Percentiles rank a stretch among this genome's conserved stretches.
These are phyloP conservation scores for Corynorhinus townsendii DNA, from an alignment of 2,113 vertebrate genomes.

Conservation along the genomic window DNA sequence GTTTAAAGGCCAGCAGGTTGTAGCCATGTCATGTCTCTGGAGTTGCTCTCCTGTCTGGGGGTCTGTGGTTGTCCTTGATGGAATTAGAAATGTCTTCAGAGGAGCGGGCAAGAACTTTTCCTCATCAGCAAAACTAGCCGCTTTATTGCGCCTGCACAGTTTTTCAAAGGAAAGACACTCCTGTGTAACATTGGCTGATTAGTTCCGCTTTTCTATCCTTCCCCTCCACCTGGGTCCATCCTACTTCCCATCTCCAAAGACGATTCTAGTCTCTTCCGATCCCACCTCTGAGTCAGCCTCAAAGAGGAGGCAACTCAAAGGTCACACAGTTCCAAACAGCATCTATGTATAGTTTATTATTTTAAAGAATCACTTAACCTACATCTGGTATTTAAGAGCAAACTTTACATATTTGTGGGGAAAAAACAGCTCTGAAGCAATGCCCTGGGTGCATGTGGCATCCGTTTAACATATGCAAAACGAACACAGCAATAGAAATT, in stretches of 20 bases:
- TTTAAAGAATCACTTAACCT: slow-evolving; percentile 65
- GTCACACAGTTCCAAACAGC: slow-evolving; percentile 47
- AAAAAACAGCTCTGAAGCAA: slow-evolving; percentile 70
- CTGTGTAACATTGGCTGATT: not conserved
- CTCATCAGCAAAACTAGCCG: not conserved
- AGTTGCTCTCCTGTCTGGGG: not conserved
- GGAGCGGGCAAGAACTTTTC: not conserved
- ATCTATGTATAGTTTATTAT: slow-evolving; percentile 21
- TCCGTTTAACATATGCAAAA: slow-evolving; percentile 79
- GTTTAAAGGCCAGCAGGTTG: not conserved
- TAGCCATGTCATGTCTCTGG: not conserved
- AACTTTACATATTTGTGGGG: slow-evolving; percentile 74
- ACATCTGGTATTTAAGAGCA: slow-evolving; percentile 76
- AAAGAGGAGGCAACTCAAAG: slow-evolving; percentile 26
- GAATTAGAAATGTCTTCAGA: not conserved
- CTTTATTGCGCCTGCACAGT: not conserved
- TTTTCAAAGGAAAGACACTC: not conserved
- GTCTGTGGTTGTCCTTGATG: not conserved
- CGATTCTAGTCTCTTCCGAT: not conserved
- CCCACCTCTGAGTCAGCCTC: not conserved
- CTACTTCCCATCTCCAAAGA: not conserved
- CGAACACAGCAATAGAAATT: slow-evolving; percentile 72
- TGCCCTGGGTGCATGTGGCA: slow-evolving; percentile 71
- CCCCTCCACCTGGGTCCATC: not conserved
- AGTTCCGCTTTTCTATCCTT: not conserved